phyloP scores from a whole-genome alignment of 2,888 invertebrate genomes.

The Athalia circularis region DNA sequence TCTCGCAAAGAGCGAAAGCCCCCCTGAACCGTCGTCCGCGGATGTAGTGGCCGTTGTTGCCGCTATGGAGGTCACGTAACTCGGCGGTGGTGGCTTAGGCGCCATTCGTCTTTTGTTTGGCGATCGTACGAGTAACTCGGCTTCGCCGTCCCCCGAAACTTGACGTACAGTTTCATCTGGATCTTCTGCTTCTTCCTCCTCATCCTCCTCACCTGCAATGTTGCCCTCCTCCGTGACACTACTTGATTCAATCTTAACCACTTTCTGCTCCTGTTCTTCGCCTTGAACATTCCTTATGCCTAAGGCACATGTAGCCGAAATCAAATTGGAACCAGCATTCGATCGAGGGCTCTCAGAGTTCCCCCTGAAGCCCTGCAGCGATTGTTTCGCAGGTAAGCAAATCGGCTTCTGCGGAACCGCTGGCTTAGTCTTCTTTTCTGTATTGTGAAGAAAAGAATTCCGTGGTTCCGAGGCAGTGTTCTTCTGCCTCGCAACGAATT shows the following conservation, averaged over 20 bases:
- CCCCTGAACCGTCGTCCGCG: constrained; percentile 75
- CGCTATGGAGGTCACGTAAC: constrained; percentile 57
- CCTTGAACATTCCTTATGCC: too few relatives aligned
- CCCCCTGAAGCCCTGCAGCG: not conserved
- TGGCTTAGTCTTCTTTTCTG: constrained; percentile 77
- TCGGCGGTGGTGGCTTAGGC: constrained; percentile 82
- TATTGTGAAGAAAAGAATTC: constrained; percentile 84
- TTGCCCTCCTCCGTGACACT: too few relatives aligned
- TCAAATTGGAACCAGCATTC: not conserved
- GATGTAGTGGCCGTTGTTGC: constrained; percentile 52
- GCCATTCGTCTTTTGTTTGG: constrained; percentile 83
- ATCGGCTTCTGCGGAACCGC: constrained; percentile 84
- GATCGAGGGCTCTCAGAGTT: not conserved
- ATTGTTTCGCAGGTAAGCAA: constrained; percentile 68
- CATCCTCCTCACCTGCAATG: constrained; percentile 43
- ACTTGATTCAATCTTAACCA: constrained; percentile 30
- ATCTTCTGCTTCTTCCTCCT: constrained; percentile 54
- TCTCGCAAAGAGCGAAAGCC: constrained; percentile 77
- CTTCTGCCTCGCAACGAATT: constrained; percentile 51
- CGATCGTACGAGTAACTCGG: constrained; percentile 69
- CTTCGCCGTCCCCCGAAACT: constrained; percentile 53
- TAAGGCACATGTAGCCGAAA: too few relatives aligned
- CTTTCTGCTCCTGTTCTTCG: constrained; percentile 46
- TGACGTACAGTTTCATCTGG: constrained; percentile 52
- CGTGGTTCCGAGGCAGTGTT: constrained; percentile 76